Evolutionary conservation across 1,140 invertebrate genomes (phyloP), one percentile per base, ranked within the genome.

Genomic region (Drosophila kikkawai): DNA sequence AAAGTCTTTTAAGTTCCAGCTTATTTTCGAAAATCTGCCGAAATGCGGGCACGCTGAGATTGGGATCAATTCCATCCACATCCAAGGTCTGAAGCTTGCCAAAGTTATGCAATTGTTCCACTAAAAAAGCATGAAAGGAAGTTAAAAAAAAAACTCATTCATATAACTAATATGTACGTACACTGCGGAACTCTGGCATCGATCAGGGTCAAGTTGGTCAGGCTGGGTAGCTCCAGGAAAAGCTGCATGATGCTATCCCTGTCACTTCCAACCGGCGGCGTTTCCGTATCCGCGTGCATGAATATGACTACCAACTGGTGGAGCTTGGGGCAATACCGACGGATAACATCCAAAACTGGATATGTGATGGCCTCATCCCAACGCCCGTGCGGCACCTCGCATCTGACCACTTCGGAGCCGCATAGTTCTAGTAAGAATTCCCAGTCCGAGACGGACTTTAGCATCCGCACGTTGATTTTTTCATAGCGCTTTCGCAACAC

Each of bases 21-120:
- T 81, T 63, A 8, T 76, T 56, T 7, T 80, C 39, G 8, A 88
- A 71, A 50, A 79, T 58, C 4, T 73, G 41, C 11, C 65, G 42
- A 9, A 88, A 79, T 4, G 73, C 64, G 2, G 9, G 8, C n/a
- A 57, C 36, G 11, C 34, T 48, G 3, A 90, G 58, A 34, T 48
- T 64, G 3, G 51, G 36, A 39, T 88, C 85, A 3, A 84, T 50
- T 13, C 85, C 84, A 73, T 88, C 85, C 48, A 88, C 42, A 29
- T 90, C 66, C 34, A 88, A 53, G 9, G 63, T 48, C 13, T 90
- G 47, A 29, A 88, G 51, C 7, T 68, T 29, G 2, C 4, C n/a
- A 36, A 81, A 90, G 8, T 75, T 15, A 12, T 63, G 50, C 22
- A 88, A 15, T 17, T 88, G 61, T 6, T 64, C 39, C 1, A 90